These are phyloP conservation scores for Dendronephthya gigantea DNA, from an alignment of 64 coral and sea anemone species.

Conservation along the genomic window DNA sequence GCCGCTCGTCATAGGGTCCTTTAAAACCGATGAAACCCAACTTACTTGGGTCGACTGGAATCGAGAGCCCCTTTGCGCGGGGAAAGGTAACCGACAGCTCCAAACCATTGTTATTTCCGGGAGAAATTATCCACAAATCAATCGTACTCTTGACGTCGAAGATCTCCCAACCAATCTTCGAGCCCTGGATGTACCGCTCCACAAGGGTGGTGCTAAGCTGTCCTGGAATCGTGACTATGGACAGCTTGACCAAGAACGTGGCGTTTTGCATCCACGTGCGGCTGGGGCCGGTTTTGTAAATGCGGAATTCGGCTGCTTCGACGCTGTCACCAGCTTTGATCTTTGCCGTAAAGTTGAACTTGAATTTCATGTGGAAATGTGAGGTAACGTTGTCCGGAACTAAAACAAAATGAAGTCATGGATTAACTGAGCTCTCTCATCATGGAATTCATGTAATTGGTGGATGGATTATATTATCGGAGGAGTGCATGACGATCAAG, in stretches of 20 bases:
- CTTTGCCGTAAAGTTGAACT: slow-evolving; percentile 4
- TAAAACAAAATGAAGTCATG: background rate
- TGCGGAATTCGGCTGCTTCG: slow-evolving; percentile 38
- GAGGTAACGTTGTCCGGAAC: background rate
- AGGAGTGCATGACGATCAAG: too few species aligned
- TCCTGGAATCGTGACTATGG: slow-evolving; percentile 40
- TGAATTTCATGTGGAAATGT: background rate
- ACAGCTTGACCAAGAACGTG: slow-evolving; percentile 27
- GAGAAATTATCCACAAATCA: slow-evolving; percentile 37
- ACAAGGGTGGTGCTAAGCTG: background rate
- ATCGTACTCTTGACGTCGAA: slow-evolving; percentile 72
- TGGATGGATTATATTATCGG: too few species aligned
- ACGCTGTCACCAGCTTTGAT: background rate
- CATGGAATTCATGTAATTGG: too few species aligned
- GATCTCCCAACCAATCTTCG: slow-evolving; percentile 74
- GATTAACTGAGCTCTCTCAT: too few species aligned
- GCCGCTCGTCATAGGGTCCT: slow-evolving; percentile 65
- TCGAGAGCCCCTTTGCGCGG: background rate
- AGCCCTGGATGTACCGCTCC: slow-evolving; percentile 34
- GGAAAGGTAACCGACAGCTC: slow-evolving; percentile 55
- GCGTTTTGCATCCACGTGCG: slow-evolving; percentile 19
- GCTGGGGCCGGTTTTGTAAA: slow-evolving; percentile 31
- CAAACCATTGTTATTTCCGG: slow-evolving; percentile 57
- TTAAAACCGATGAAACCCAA: slow-evolving; percentile 84
- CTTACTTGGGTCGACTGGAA: slow-evolving; percentile 18